Conservation (phyloP, 2,888 invertebrate genomes). For the Xestia ashworthii region DNA sequence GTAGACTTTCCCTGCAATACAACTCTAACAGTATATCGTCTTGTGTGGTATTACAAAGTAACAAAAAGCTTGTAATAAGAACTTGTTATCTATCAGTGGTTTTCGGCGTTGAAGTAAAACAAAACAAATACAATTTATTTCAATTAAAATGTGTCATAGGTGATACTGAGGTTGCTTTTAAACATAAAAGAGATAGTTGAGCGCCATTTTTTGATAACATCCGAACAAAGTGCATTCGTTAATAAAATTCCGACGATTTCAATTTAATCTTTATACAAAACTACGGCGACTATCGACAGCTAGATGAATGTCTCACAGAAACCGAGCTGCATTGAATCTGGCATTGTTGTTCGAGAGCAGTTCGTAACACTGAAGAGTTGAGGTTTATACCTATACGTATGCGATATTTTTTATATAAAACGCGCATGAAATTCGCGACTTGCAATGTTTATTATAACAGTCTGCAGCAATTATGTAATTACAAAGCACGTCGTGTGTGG, state of each 20-base stretch:
- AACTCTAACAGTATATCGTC: constrained; percentile 8
- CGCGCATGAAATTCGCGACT: constrained; percentile 26
- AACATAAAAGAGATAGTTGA: constrained; percentile 49
- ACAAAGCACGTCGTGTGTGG: constrained; percentile 67
- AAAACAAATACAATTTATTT: constrained; percentile 42
- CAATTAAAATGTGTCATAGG: constrained; percentile 54
- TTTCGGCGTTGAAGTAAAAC: constrained; percentile 21
- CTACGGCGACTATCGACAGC: constrained; percentile 16
- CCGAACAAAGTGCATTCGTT: constrained; percentile 51
- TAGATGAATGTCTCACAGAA: constrained; percentile 12
- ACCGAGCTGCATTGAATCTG: constrained; percentile 2
- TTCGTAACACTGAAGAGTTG: constrained; percentile 18
- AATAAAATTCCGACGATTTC: constrained; percentile 51
- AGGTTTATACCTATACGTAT: neutral
- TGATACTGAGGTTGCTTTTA: constrained; percentile 48
- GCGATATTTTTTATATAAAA: constrained; percentile 23
- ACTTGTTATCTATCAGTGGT: constrained; percentile 36
- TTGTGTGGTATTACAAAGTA: constrained; percentile 31
- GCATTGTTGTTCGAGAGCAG: constrained; percentile 7
- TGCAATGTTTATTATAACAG: constrained; percentile 49
- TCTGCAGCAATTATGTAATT: constrained; percentile 63
- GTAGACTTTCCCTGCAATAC: constrained; percentile 1
- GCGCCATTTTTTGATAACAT: constrained; percentile 57
- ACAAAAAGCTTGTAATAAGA: neutral
- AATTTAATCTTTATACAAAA: constrained; percentile 33